phyloP scores from a whole-genome alignment of 2,113 vertebrate species.

The Brienomyrus longianalis region DNA sequence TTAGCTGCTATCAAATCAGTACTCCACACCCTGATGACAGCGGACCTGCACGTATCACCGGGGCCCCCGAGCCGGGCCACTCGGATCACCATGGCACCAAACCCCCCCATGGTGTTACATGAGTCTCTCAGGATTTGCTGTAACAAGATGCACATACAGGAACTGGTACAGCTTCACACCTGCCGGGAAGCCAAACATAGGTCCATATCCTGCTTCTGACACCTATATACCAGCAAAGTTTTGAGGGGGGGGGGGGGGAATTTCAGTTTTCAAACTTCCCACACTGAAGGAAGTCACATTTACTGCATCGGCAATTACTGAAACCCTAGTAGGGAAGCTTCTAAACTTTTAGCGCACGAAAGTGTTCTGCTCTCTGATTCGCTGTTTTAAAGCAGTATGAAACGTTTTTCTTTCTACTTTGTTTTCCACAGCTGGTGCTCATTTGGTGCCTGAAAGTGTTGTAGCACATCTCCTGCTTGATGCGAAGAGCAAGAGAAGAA shows the following conservation, averaged over 20 bases:
- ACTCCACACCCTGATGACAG: too few species aligned
- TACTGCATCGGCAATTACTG: background rate
- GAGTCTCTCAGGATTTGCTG: background rate
- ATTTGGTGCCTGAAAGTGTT: background rate
- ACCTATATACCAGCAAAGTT: background rate
- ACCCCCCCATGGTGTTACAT: background rate
- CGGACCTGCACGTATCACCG: background rate
- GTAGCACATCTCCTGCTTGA: background rate
- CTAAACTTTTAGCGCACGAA: background rate
- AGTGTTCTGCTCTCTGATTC: background rate
- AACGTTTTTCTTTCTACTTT: background rate
- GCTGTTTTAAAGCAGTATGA: background rate
- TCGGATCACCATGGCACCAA: background rate
- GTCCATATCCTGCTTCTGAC: background rate
- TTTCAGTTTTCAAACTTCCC: background rate
- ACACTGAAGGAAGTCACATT: background rate
- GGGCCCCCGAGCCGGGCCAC: background rate
- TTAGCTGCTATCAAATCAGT: background rate
- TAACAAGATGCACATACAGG: background rate
- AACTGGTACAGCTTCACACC: background rate
- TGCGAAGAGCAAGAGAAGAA: background rate
- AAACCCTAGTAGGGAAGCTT: background rate
- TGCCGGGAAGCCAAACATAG: background rate
- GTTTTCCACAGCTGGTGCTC: background rate
- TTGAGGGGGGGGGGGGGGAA: background rate